Conservation (phyloP, 2,888 invertebrate genomes). For the Bembecia ichneumoniformis region DNA sequence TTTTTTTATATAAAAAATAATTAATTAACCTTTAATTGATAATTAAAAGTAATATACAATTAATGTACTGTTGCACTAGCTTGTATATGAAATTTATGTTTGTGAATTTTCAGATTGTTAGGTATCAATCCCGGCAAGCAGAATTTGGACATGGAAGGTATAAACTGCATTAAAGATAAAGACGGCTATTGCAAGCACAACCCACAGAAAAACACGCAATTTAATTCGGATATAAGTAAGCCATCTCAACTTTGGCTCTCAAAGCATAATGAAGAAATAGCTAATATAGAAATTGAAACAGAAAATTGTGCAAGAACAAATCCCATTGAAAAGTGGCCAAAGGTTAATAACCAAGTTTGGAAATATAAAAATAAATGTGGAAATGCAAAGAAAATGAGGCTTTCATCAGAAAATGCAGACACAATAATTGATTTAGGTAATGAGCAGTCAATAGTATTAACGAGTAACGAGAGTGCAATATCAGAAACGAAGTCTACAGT, state of each 20-base stretch:
- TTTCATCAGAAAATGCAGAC: constrained; percentile 33
- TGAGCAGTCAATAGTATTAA: constrained; percentile 14
- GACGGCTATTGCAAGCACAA: constrained; percentile 53
- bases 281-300: constrained; percentile 23
- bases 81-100: neutral
- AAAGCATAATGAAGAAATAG: constrained; percentile 23
- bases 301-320: constrained; percentile 50
- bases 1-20: too few relatives aligned
- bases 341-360: constrained; percentile 42
- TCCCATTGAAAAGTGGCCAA: constrained; percentile 48
- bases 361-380: constrained; percentile 33
- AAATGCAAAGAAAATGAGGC: constrained; percentile 41
- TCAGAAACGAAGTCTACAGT: constrained; percentile 4
- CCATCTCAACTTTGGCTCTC: constrained; percentile 20
- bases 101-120: constrained; percentile 39
- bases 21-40: neutral
- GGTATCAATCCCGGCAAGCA: constrained; percentile 56
- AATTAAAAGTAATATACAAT: neutral
- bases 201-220: constrained; percentile 21
- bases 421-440: constrained; percentile 33
- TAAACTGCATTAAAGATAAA: constrained; percentile 50
- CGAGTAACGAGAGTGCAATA: constrained; percentile 12
- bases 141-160: constrained; percentile 46
- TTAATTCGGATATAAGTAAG: constrained; percentile 17
- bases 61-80: neutral